phyloP scores from a whole-genome alignment of 1,140 invertebrate species.

The Marisa cornuarietis region DNA sequence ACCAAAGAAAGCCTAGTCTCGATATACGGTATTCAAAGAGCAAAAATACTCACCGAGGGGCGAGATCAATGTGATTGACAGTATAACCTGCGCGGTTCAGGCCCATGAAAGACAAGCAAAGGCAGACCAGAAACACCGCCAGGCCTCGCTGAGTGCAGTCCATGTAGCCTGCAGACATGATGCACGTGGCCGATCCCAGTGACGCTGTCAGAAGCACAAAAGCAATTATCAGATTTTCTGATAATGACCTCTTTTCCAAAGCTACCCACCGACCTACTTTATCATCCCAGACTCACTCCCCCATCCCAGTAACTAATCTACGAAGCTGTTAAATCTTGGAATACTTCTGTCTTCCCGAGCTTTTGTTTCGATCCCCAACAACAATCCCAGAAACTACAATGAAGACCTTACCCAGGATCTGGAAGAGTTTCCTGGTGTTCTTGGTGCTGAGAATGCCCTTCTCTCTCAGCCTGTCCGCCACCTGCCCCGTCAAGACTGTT shows the following conservation, averaged over 20 bases:
- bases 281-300: too few relatives aligned
- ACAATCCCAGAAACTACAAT: too few relatives aligned
- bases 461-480: conserved; percentile 83
- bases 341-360: too few relatives aligned
- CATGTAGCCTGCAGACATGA: conserved; percentile 22
- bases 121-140: conserved; percentile 22
- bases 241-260: too few relatives aligned
- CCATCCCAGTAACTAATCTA: too few relatives aligned
- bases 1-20: not conserved
- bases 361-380: too few relatives aligned
- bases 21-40: not conserved
- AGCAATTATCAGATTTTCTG: too few relatives aligned
- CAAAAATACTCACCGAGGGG: conserved; percentile 58
- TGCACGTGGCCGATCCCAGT: conserved; percentile 11
- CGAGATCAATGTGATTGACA: conserved; percentile 85
- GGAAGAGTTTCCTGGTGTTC: conserved; percentile 70
- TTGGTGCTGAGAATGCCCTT: conserved; percentile 72
- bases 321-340: too few relatives aligned
- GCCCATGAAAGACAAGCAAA: conserved; percentile 19
- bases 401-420: conserved; percentile 73
- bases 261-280: too few relatives aligned
- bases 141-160: conserved; percentile 13
- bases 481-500: conserved; percentile 79
- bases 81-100: conserved; percentile 72
- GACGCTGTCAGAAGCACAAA: conserved; percentile 7